Evolutionary conservation across 2,113 vertebrate species (phyloP), one percentile per base, ranked within the genome.

Genomic region (Asarcornis scutulata): DNA sequence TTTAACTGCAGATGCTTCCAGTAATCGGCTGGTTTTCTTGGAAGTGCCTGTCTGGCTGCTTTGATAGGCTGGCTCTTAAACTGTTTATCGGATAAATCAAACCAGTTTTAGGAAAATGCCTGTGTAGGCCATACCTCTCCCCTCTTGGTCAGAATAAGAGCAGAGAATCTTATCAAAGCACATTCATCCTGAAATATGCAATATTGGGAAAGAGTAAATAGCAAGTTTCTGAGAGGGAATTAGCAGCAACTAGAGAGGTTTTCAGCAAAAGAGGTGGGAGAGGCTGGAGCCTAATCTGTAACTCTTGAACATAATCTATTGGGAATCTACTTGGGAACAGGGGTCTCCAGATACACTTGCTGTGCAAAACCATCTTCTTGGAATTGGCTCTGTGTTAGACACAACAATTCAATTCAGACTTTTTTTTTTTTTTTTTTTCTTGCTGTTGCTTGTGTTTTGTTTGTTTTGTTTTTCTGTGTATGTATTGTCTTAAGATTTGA

Each of bases 1-100:
- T 85, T 89, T 69, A 76, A 58, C 66, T 48, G 40, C 77, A 77
- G 18, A 67, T 46, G 40, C 22, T 90, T 92, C 52, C 76, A 67
- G 86, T 81, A 88, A 46, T 71, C 34, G 63, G 11, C 11, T 55
- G n/a, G 27, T 71, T 67, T 90, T 68, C 86, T 62, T 81, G 86
- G 42, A 86, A 59, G 46, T 71, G 79, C 40, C 55, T 80, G 58
- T 29, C 58, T 88, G 75, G 3, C 20, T 85, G n/a, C n/a, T 50
- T 78, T 46, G 32, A 2, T 22, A 66, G 48, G 13, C 58, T 85
- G 69, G 27, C 59, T 88, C 26, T 81, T 62, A 40, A 58, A 10
- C 48, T 46, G 20, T 31, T 73, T 76, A 59, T 29, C 18, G 7
- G 59, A 69, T 66, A 62, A 72, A 82, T 63, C 26, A 59, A 58